Base-by-base conservation (phyloP, 2,113 vertebrate genomes). In the Cromileptes altivelis region DNA sequence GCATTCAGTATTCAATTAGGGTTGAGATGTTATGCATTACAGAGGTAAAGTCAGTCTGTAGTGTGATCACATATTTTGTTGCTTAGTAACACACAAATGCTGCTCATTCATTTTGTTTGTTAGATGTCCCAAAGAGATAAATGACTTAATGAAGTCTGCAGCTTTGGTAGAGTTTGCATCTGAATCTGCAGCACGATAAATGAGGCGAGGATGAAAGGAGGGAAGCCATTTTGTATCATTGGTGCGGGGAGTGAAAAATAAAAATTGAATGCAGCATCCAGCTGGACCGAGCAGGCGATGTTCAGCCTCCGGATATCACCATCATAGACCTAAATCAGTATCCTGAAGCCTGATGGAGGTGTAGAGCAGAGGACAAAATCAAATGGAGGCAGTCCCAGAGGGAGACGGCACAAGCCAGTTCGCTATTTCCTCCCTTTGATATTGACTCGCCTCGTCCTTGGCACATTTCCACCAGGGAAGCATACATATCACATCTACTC, bases 381-480 rank as follows among this genome's bases (percentile, higher is more conserved):
- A 80, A 84, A 82, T 70, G 4, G 12, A 58, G 64, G n/a, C n/a
- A 47, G 25, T 63, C 45, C 53, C 58, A 2, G 3, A 11, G 70
- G 73, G 60, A 78, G 17, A 53, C 11, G 33, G 61, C 72, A 52
- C 42, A 8, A 47, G 71, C 73, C 75, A 60, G 72, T 84, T 86
- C 67, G 70, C 67, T 14, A 30, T 78, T 85, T 61, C 71, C 47
- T 80, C 60, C 77, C 30, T 71, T 56, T 86, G 75, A 82, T 88
- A 84, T 84, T 37, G 86, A 89, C 85, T 80, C 5, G 19, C 45
- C 58, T 45, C 47, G 73, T 85, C 78, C 76, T 83, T 92, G 85
- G 42, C 70, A 76, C 69, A 58, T 82, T 73, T 86, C 60, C 69
- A 73, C 52, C 65, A 33, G 27, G 47, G 42, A 9, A 75, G 42